Base-by-base conservation (phyloP, 2,888 invertebrate species). In the Sinodicranocentrus sp. region DNA sequence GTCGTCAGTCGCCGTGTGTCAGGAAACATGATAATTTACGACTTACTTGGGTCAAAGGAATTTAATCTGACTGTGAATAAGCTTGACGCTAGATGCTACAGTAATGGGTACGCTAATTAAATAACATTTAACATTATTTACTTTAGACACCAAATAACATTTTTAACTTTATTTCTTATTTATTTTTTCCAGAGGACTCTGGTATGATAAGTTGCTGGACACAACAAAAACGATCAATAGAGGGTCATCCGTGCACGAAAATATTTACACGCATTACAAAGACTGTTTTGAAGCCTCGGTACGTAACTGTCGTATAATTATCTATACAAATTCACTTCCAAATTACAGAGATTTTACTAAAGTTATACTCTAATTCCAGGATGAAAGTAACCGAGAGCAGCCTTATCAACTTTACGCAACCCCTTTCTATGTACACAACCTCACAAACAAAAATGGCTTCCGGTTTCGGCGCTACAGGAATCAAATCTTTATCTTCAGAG, bases 401-500 rank as follows among this genome's bases (percentile, higher is more conserved):
- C 77, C 85, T 6, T n/a, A 23, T n/a, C 23, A 54, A n/a, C 44
- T 85, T 2, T 19, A 54, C 5, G 33, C 23, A 15, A 52, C 15
- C 13, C 67, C 75, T 10, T 82, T 54, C 59, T 63, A 82, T 39
- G n/a, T 87, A 2, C 68, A 73, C 65, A 88, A 88, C 71, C 13
- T 39, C 0, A 87, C 88, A 2, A 88, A 88, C 59, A 43, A 63
- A 2, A 88, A 88, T 68, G 23, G 54, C 0, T 39, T 88, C 28
- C 83, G 71, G 48, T 85, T 88, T 75, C 43, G 21, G 1, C 57
- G 84, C 26, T 77, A 87, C 2, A 33, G 88, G 26, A 88, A 88
- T 59, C 86, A 86, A 67, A 82, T 88, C 3, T 87, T 84, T 23
- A 67, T 88, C 10, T 85, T 88, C 26, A 63, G 88, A 26, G 88